Evolutionary conservation across 2,888 invertebrate genomes (phyloP).

Genomic region (Stenurella melanura): DNA sequence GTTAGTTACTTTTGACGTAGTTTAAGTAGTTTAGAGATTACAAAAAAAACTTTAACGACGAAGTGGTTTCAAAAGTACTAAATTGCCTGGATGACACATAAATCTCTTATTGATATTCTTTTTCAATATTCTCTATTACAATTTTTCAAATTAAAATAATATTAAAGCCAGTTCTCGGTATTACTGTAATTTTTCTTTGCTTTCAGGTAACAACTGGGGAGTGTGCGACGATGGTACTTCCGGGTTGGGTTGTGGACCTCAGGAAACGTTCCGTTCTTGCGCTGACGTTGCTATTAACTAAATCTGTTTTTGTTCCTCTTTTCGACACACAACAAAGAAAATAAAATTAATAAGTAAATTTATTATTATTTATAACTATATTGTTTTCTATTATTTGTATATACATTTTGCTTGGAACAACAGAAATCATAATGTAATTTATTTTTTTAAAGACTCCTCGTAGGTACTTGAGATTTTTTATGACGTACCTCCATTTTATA

Average conservation of each 20-base stretch:
- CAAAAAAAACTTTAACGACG: too few relatives aligned
- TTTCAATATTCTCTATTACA: too few relatives aligned
- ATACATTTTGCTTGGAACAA: not conserved
- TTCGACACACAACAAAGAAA: not conserved
- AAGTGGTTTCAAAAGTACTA: too few relatives aligned
- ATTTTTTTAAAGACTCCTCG: not conserved
- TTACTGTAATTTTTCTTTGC: not conserved
- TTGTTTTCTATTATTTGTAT: not conserved
- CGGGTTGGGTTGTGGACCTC: slow-evolving; percentile 67
- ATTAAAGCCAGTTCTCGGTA: too few relatives aligned
- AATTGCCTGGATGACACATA: too few relatives aligned
- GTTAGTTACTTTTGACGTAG: too few relatives aligned
- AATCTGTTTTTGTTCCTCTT: not conserved
- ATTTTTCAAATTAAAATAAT: too few relatives aligned
- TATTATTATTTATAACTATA: not conserved
- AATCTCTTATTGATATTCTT: too few relatives aligned
- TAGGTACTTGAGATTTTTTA: not conserved
- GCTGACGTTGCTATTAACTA: slow-evolving; percentile 65
- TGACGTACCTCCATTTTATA: not conserved
- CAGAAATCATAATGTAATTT: not conserved
- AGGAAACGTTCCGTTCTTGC: slow-evolving; percentile 69
- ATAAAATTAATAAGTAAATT: not conserved
- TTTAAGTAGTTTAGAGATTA: too few relatives aligned
- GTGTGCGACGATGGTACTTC: slow-evolving; percentile 63
- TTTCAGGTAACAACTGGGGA: slow-evolving; percentile 69